phyloP scores from a whole-genome alignment of 2,888 invertebrate species.

The Cantharis flavilabris region DNA sequence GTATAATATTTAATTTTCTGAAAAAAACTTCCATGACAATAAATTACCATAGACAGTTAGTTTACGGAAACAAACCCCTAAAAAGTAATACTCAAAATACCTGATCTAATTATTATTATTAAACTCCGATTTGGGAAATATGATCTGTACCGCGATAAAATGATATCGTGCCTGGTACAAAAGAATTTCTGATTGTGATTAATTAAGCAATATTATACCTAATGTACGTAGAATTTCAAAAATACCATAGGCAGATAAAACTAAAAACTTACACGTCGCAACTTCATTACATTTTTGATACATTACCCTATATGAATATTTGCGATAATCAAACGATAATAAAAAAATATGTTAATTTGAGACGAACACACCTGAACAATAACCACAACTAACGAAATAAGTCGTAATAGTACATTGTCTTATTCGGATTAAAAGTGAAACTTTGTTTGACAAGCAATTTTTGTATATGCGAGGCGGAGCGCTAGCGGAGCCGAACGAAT shows the following conservation, averaged over 20 bases:
- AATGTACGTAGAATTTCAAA: not conserved
- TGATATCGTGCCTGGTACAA: not conserved
- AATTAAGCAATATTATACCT: not conserved
- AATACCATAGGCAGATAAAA: not conserved
- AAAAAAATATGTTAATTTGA: not conserved
- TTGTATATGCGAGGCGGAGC: no score
- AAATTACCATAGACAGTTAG: no score
- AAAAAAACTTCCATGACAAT: no score
- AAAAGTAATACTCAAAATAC: no score
- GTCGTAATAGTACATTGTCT: no score
- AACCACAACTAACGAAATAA: no score
- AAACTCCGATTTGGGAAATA: not conserved
- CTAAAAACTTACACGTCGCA: not conserved
- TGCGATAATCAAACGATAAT: no score
- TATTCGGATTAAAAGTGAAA: no score
- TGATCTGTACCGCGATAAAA: not conserved
- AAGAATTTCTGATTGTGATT: not conserved
- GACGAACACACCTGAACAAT: not conserved
- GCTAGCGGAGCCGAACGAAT: no score
- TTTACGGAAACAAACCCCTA: no score
- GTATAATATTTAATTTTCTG: no score
- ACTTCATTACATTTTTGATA: not conserved
- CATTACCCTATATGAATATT: not conserved
- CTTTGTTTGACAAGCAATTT: no score
- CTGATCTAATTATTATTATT: not conserved